Evolutionary conservation across 1,140 invertebrate genomes (phyloP), one percentile per base, ranked within the genome.

Genomic region (Papilio aristodemus): DNA sequence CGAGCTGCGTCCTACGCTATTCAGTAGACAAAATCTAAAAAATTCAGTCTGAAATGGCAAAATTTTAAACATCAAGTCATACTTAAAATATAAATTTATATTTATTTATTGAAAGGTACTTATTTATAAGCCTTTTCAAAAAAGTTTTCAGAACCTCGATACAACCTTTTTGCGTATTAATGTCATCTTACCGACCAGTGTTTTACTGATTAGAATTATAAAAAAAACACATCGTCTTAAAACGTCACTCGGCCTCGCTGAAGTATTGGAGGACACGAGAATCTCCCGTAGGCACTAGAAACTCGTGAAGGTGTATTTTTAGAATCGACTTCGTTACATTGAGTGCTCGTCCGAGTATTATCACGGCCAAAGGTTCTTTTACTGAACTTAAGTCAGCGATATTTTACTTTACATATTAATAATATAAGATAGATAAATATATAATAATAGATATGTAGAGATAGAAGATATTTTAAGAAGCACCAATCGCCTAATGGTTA

Each of bases 251-350:
- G 2, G 27, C 13, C 5, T 39, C 14, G 36, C 14, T 38, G 14
- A 62, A 62, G 14, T 38, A 27, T 36, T 60, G 14, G 27, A 37
- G 36, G 32, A 60, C 13, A 38, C 8, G 14, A 22, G 8, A 37
- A 37, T 3, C 27, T 22, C 8, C 9, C 19, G 1, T 8, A 8
- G 8, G 14, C 32, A 62, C 59, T 19, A n/a, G 27, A 62, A 14
- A 17, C 7, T 50, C 17, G 32, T 14, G 32, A n/a, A 13, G 27
- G 25, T 38, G 9, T 62, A 62, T 62, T 62, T 62, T 62, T 62
- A 62, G 59, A n/a, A 37, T 39, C 36, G 32, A 62, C 27, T 62
- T 62, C 59, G 59, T 62, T 62, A 62, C 59, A 38, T 62, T 19
- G 32, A 62, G 59, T 38, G 36, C 36, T 59, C 36, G 36, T 19